Percentiles rank a stretch among this genome's conserved stretches.
These are phyloP conservation scores for Poeciliopsis occidentalis DNA, from an alignment of 2,113 vertebrate genomes.

Conservation along the genomic window DNA sequence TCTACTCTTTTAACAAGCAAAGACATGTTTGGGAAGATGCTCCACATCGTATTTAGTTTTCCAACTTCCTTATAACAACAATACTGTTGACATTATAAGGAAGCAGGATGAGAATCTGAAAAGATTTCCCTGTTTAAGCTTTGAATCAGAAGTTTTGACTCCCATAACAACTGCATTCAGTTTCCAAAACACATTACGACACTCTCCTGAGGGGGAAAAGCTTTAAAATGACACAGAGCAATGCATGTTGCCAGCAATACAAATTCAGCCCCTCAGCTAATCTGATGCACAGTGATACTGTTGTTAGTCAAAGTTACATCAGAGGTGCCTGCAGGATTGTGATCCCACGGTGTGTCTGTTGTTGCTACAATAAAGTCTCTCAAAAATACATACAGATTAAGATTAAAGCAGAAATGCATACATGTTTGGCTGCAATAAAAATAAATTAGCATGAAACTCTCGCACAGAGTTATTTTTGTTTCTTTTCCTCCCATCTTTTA, in stretches of 20 bases:
- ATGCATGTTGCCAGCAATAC: not conserved
- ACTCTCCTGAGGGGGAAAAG: not conserved
- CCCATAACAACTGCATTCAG: not conserved
- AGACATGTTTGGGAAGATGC: too few species aligned
- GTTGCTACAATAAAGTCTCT: not conserved
- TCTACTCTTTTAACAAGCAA: too few species aligned
- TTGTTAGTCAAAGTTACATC: not conserved
- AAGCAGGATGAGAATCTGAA: constrained; percentile 1
- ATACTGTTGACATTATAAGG: not conserved
- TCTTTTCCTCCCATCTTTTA: too few species aligned
- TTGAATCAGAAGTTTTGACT: not conserved
- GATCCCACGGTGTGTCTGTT: not conserved
- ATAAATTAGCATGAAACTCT: not conserved
- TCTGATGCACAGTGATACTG: not conserved
- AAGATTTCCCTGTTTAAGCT: not conserved
- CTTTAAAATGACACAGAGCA: not conserved
- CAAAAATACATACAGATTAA: not conserved
- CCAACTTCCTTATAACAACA: not conserved
- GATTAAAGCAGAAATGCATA: not conserved
- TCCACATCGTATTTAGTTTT: not conserved
- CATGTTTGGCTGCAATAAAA: not conserved
- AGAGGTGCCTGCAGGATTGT: not conserved
- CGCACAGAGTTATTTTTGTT: too few species aligned
- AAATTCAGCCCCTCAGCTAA: not conserved
- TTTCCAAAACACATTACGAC: not conserved